A percentile compares a stretch with the other conserved stretches of the same genome.
Evolutionary conservation across 2,113 vertebrate species (phyloP).

Genomic region (Chaetodon trifascialis): DNA sequence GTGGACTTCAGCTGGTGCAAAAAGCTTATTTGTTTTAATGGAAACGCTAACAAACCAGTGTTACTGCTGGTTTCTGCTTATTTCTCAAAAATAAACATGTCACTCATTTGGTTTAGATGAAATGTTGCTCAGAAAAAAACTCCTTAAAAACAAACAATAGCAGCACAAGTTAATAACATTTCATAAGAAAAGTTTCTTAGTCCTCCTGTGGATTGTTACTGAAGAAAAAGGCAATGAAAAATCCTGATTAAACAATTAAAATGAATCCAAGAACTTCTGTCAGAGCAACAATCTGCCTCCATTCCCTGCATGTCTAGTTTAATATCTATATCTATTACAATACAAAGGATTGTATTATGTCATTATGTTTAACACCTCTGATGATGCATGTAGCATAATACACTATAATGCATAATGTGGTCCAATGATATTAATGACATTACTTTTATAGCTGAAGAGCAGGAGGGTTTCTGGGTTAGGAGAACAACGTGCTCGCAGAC

Average conservation of each 20-base stretch:
- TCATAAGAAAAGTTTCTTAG: neutral
- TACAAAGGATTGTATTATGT: too few species aligned
- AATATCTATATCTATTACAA: too few species aligned
- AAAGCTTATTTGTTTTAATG: slow-evolving; percentile 3
- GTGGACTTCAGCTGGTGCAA: neutral
- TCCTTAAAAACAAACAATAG: neutral
- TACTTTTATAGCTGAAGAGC: slow-evolving; percentile 21
- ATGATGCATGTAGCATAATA: slow-evolving; percentile 18
- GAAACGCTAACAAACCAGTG: neutral
- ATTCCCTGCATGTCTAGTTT: too few species aligned
- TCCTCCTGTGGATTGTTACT: neutral
- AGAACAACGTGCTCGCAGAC: slow-evolving; percentile 33
- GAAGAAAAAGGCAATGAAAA: neutral
- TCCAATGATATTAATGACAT: slow-evolving; percentile 41
- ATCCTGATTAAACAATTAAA: neutral
- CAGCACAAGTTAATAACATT: neutral
- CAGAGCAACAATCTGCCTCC: neutral
- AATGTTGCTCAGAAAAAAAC: neutral
- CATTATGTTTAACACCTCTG: slow-evolving; percentile 30
- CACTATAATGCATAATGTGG: slow-evolving; percentile 17
- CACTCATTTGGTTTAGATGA: neutral
- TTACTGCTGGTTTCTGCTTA: neutral
- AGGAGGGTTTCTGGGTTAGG: slow-evolving; percentile 37
- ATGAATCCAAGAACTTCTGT: neutral
- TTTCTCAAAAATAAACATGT: slow-evolving; percentile 29